A percentile compares a stretch with the other conserved stretches of the same genome.
Evolutionary conservation across 2,113 vertebrate genomes (phyloP).

Genomic region (Numenius arquata): DNA sequence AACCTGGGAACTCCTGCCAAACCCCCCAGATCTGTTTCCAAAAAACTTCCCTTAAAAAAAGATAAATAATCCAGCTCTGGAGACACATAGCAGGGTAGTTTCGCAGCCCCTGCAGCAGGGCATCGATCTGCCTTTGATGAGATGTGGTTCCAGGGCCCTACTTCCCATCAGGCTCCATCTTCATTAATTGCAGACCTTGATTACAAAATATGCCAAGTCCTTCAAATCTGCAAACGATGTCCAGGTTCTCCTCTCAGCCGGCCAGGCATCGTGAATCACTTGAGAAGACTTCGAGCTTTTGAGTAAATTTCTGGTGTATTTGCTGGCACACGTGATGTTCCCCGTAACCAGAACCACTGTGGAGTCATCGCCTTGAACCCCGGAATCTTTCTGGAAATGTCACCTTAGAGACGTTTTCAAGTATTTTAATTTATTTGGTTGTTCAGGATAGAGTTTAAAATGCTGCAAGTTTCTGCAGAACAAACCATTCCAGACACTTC

Average conservation of each 20-base stretch:
- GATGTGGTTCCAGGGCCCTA: background rate
- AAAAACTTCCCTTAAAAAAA: background rate
- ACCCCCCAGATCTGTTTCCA: background rate
- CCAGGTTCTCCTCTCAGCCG: background rate
- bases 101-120: background rate
- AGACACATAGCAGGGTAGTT: rapidly evolving
- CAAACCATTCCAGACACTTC: background rate
- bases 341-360: background rate
- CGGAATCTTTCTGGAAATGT: background rate
- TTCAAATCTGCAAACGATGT: background rate
- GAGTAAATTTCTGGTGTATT: background rate
- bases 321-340: background rate
- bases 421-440: background rate
- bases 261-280: background rate
- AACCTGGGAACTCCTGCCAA: background rate
- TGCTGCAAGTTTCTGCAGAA: background rate
- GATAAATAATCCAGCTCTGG: background rate
- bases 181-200: background rate
- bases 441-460: background rate
- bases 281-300: background rate
- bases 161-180: background rate
- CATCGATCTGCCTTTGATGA: rapidly evolving
- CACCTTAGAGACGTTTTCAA: background rate
- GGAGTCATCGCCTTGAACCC: background rate
- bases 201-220: background rate